Percentiles rank a stretch among this genome's conserved stretches.
These are phyloP conservation scores for Drosophila villosipedis DNA, from an alignment of 2,888 invertebrate genomes.

Conservation along the genomic window DNA sequence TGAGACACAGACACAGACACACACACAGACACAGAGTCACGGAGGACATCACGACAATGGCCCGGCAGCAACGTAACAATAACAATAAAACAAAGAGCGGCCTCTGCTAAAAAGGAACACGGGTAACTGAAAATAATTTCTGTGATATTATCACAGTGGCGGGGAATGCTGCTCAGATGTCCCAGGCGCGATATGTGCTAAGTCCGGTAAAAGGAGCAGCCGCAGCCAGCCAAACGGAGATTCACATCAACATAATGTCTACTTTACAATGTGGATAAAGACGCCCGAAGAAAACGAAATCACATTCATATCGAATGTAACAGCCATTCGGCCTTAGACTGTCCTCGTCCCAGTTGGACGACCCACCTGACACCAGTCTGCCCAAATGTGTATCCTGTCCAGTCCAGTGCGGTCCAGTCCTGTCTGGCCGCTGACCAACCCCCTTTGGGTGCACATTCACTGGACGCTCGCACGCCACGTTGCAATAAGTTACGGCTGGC, in stretches of 20 bases:
- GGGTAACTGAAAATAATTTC: constrained; percentile 76
- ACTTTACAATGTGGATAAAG: constrained; percentile 84
- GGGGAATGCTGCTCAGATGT: constrained; percentile 67
- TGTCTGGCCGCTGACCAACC: constrained; percentile 44
- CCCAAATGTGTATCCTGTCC: constrained; percentile 31
- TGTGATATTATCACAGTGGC: constrained; percentile 72
- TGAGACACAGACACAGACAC: constrained; percentile 9
- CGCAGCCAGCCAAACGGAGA: constrained; percentile 37
- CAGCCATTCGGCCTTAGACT: constrained; percentile 30
- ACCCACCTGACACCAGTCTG: constrained; percentile 52
- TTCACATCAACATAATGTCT: constrained; percentile 84
- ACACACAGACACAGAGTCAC: constrained; percentile 53
- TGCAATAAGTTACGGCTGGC: constrained; percentile 77
- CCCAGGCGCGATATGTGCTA: constrained; percentile 77
- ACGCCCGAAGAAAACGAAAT: constrained; percentile 71
- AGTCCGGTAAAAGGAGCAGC: constrained; percentile 21
- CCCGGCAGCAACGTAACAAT: constrained; percentile 60
- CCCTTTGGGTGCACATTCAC: constrained; percentile 55
- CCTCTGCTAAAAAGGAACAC: constrained; percentile 50
- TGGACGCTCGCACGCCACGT: constrained; percentile 73
- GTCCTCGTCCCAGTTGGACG: constrained; percentile 5
- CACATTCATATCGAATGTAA: constrained; percentile 71
- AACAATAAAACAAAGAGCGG: constrained; percentile 75
- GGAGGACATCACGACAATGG: constrained; percentile 54
- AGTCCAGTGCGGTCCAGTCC: background rate